A percentile compares a stretch with the other conserved stretches of the same genome.
Conservation (phyloP, 2,113 vertebrate species). For the Gallinago media region DNA sequence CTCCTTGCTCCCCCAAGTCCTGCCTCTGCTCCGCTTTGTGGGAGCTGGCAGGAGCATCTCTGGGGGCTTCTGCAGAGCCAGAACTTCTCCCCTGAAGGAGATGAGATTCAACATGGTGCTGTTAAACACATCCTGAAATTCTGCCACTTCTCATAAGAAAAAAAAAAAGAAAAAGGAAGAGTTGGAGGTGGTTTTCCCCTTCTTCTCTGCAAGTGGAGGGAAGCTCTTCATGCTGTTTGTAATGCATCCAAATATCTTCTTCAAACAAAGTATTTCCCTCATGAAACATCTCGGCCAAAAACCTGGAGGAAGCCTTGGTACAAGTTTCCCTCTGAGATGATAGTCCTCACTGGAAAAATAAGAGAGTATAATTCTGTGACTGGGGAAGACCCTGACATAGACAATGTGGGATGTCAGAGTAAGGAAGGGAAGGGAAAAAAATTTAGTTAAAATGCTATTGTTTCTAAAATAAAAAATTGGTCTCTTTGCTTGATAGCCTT, state of each 20-base stretch:
- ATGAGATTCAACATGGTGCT: neutral
- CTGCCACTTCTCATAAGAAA: constrained; percentile 34
- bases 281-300: constrained; percentile 34
- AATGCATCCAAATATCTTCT: constrained; percentile 39
- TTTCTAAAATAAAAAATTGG: neutral
- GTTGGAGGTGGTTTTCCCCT: neutral
- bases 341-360: neutral
- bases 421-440: neutral
- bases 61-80: neutral
- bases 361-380: neutral
- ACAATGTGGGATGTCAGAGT: neutral
- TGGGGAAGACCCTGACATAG: neutral
- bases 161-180: neutral
- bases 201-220: neutral
- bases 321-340: neutral
- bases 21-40: neutral
- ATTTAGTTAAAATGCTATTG: neutral
- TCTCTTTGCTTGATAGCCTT: neutral
- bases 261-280: constrained; percentile 51
- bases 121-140: constrained; percentile 40
- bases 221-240: constrained; percentile 7
- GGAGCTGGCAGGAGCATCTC: neutral
- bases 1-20: neutral
- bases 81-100: neutral
- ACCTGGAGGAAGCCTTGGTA: neutral